These are phyloP conservation scores for Sepioteuthis lessoniana DNA, from an alignment of 2,888 invertebrate species.

Conservation along the genomic window DNA sequence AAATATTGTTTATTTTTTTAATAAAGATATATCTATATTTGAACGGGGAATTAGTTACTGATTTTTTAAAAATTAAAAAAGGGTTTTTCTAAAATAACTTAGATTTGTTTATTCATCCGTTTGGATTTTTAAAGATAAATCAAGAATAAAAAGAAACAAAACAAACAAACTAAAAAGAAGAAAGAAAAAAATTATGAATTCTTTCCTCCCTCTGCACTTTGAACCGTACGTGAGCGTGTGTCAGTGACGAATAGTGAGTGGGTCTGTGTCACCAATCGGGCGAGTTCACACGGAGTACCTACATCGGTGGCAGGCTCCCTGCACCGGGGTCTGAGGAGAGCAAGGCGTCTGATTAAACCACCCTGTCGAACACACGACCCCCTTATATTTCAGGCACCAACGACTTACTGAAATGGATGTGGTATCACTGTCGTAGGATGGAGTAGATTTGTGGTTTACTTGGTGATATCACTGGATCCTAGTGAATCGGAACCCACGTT, in stretches of 20 bases:
- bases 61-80: too few relatives aligned
- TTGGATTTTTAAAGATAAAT: too few relatives aligned
- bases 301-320: background rate
- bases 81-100: too few relatives aligned
- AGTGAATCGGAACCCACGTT: background rate
- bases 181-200: background rate
- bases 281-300: constrained; percentile 33
- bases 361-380: background rate
- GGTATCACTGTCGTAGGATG: background rate
- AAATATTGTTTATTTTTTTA: too few relatives aligned
- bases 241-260: background rate
- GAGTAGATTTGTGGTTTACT: background rate
- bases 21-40: too few relatives aligned
- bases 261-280: background rate
- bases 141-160: too few relatives aligned
- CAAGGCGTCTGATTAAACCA: background rate
- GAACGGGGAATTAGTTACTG: too few relatives aligned
- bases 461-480: background rate
- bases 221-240: background rate
- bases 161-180: background rate
- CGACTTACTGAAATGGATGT: background rate
- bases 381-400: background rate
- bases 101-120: too few relatives aligned
- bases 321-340: background rate
- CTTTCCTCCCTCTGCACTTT: background rate